Conservation (phyloP, 2,888 invertebrate species). For the Crematogaster levior region DNA sequence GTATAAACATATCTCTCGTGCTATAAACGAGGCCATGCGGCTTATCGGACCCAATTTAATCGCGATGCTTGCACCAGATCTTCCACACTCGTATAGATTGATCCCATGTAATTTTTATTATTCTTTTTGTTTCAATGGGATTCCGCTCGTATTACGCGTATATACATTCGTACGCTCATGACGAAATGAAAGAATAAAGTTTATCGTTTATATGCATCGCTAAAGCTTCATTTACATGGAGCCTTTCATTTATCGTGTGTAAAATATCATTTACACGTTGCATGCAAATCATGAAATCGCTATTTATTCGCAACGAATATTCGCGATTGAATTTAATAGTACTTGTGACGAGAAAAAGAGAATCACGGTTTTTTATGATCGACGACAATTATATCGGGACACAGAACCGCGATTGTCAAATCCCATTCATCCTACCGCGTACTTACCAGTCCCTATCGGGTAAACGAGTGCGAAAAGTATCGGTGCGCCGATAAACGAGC, state of each 20-base stretch:
- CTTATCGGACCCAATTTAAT: conserved; percentile 43
- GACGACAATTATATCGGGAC: conserved; percentile 17
- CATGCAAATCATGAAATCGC: conserved; percentile 18
- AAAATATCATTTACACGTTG: conserved; percentile 36
- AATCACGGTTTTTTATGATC: conserved; percentile 32
- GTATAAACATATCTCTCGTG: conserved; percentile 12
- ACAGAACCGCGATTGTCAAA: conserved; percentile 35
- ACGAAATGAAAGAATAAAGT: conserved; percentile 12
- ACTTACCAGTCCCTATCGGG: conserved; percentile 25
- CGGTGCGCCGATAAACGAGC: conserved; percentile 51
- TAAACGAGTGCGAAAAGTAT: conserved; percentile 54
- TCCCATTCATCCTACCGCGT: conserved; percentile 28
- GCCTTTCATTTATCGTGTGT: conserved; percentile 1
- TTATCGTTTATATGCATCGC: neutral
- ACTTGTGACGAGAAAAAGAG: conserved; percentile 14
- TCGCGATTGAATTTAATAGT: conserved; percentile 30
- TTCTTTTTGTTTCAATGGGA: neutral
- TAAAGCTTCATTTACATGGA: conserved; percentile 16
- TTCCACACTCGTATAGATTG: conserved; percentile 10
- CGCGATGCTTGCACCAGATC: conserved; percentile 16
- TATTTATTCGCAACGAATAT: conserved; percentile 21
- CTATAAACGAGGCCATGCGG: conserved; percentile 50
- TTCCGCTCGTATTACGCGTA: neutral
- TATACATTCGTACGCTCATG: neutral
- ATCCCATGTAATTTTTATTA: conserved; percentile 4